Evolutionary conservation across 2,797 vertebrate species (phyloP), one percentile per base, ranked within the genome.

Genomic region (Parauchenoglanis ngamensis): DNA sequence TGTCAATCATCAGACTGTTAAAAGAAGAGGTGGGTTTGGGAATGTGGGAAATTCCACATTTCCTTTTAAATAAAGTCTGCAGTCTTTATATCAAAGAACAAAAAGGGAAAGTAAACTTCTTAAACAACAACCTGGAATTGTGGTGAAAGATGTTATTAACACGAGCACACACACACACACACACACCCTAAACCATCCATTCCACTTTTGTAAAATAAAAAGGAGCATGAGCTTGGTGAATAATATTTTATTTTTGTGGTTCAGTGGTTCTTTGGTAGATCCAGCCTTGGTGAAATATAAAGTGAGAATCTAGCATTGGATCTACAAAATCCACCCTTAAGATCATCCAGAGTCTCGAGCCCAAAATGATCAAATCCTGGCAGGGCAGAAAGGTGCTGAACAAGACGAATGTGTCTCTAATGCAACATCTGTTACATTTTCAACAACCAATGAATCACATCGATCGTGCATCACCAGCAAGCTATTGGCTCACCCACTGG

Each of bases 341-440:
- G 63, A 23, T 19, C 28, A 19, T 31, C 21, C 44, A 61, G 23
- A 59, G 44, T 67, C 61, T 65, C 7, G 46, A 88, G 86, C 80
- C 91, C 79, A 85, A 89, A 89, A 90, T 77, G 63, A n/a, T 49
- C 75, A 92, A 92, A 91, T 90, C 23, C 89, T 89, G 92, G 91
- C 90, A 40, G 76, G 84, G 87, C n/a, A 68, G 25, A 81, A 86
- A 91, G 79, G 80, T 88, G 87, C 49, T 35, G 91, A 92, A 89
- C 87, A 91, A 92, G 95, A 95, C 89, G 89, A 94, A 94, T 93
- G 93, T 90, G 91, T 87, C 49, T 2, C 78, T 91, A 92, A 87
- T 83, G 81, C 93, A 94, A 93, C 94, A 94, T 94, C 94, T 94
- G 94, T 91, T 94, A 92, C 80, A 88, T 95, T 95, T 94, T 93